A percentile compares a stretch with the other conserved stretches of the same genome.
Evolutionary conservation across 2,888 invertebrate genomes (phyloP).

Genomic region (Drosophila seclusa): DNA sequence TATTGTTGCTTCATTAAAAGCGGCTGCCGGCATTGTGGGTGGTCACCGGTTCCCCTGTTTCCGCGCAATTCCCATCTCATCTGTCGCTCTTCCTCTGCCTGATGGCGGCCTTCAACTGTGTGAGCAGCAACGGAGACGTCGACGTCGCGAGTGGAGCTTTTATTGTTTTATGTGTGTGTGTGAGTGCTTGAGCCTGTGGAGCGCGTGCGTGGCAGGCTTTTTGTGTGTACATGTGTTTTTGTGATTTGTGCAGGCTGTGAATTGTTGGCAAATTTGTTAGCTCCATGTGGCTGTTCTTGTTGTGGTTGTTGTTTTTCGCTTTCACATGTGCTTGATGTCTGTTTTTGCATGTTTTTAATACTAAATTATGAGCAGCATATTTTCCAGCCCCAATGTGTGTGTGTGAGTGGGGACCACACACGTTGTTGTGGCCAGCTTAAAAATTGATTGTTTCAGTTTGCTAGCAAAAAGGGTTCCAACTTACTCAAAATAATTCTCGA

Average conservation of each 20-base stretch:
- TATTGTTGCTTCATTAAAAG: conserved; percentile 75
- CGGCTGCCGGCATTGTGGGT: conserved; percentile 73
- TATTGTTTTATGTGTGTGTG: conserved; percentile 35
- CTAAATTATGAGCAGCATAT: conserved; percentile 72
- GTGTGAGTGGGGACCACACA: conserved; percentile 52
- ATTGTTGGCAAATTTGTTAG: conserved; percentile 79
- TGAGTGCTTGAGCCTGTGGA: neutral
- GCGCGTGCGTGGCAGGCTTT: conserved; percentile 18
- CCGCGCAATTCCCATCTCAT: conserved; percentile 5
- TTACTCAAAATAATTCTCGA: neutral
- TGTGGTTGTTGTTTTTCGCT: conserved; percentile 40
- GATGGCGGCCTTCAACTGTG: conserved; percentile 70
- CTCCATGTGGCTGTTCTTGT: conserved; percentile 50
- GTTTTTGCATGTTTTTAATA: conserved; percentile 75
- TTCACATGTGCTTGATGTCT: conserved; percentile 67
- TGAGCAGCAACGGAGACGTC: conserved; percentile 26
- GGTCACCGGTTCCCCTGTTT: conserved; percentile 49
- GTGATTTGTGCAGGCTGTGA: conserved; percentile 59
- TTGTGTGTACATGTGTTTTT: conserved; percentile 13
- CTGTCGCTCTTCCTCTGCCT: conserved; percentile 23
- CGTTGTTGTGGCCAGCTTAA: conserved; percentile 31
- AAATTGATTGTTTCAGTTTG: conserved; percentile 35
- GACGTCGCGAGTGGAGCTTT: conserved; percentile 60
- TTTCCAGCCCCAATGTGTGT: conserved; percentile 30
- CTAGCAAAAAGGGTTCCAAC: neutral